Conservation (phyloP, 2,113 vertebrate genomes). For the Parotia lawesii region DNA sequence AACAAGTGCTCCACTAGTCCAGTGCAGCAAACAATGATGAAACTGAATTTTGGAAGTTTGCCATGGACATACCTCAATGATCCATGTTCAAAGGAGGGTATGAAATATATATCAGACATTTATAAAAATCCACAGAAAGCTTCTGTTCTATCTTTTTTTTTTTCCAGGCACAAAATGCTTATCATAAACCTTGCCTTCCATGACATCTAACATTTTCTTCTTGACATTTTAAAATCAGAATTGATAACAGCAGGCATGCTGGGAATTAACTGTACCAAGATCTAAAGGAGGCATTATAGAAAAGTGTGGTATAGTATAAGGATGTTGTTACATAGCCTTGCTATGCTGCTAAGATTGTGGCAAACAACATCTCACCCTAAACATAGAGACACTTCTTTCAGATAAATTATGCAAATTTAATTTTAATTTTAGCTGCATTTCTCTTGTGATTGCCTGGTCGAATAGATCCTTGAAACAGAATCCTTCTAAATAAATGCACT, state of each 20-base stretch:
- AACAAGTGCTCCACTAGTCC: not conserved
- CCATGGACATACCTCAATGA: fast-evolving
- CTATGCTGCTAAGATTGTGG: not conserved
- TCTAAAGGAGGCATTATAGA: not conserved
- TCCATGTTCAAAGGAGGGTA: not conserved
- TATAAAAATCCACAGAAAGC: not conserved
- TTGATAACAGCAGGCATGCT: not conserved
- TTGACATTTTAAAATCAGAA: not conserved
- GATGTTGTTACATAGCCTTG: not conserved
- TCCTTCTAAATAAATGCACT: not conserved
- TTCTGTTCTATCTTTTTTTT: not conserved
- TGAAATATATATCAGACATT: not conserved
- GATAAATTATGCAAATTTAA: not conserved
- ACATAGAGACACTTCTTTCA: not conserved
- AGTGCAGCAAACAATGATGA: not conserved
- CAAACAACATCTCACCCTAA: not conserved
- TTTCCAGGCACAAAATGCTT: not conserved
- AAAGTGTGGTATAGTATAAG: not conserved
- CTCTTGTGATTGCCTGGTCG: not conserved
- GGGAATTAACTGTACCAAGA: not conserved
- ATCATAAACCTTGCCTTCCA: not conserved
- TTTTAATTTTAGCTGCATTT: not conserved
- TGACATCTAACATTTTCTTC: not conserved
- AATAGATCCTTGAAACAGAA: not conserved
- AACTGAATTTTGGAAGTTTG: not conserved